phyloP scores from a whole-genome alignment of 2,888 invertebrate genomes.

The Lepetodrilus schrolli region DNA sequence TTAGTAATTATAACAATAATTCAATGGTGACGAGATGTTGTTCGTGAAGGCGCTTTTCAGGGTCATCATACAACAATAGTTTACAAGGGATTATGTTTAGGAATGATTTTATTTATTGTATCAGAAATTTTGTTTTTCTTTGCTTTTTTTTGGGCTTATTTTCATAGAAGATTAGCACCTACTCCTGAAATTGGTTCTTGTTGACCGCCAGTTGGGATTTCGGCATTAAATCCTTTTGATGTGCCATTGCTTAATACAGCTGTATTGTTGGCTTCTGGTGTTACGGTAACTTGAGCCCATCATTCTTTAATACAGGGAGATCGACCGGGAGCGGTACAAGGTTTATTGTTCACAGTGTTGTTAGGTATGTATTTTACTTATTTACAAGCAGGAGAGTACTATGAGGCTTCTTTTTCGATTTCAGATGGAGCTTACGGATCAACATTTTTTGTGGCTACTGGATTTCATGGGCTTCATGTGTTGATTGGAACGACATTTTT shows the following conservation, averaged over 20 bases:
- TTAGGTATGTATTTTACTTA: slow-evolving; percentile 82
- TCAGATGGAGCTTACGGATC: slow-evolving; percentile 82
- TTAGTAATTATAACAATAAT: slow-evolving; percentile 50
- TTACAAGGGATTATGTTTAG: slow-evolving; percentile 80
- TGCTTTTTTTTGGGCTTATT: slow-evolving; percentile 80
- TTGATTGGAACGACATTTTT: slow-evolving; percentile 80
- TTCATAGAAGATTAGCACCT: slow-evolving; percentile 79
- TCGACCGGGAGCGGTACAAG: slow-evolving; percentile 76
- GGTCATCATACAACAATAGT: slow-evolving; percentile 81
- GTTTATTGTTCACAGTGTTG: slow-evolving; percentile 78
- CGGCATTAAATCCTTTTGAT: slow-evolving; percentile 82
- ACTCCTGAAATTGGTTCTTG: slow-evolving; percentile 79
- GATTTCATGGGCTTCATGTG: slow-evolving; percentile 85
- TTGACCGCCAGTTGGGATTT: slow-evolving; percentile 82
- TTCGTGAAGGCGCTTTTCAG: slow-evolving; percentile 82
- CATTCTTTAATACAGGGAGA: slow-evolving; percentile 77
- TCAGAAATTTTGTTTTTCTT: slow-evolving; percentile 82
- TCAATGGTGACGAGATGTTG: slow-evolving; percentile 74
- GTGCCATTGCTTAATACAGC: slow-evolving; percentile 84
- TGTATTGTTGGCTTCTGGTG: slow-evolving; percentile 83
- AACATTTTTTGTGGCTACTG: slow-evolving; percentile 84
- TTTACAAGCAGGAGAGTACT: slow-evolving; percentile 83
- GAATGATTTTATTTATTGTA: slow-evolving; percentile 84
- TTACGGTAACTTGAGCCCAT: slow-evolving; percentile 82
- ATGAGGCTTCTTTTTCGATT: slow-evolving; percentile 80